A percentile compares a stretch with the other conserved stretches of the same genome.
These are phyloP conservation scores for Caenorhabditis macrosperma DNA, from an alignment of 2,888 invertebrate species.

Conservation along the genomic window DNA sequence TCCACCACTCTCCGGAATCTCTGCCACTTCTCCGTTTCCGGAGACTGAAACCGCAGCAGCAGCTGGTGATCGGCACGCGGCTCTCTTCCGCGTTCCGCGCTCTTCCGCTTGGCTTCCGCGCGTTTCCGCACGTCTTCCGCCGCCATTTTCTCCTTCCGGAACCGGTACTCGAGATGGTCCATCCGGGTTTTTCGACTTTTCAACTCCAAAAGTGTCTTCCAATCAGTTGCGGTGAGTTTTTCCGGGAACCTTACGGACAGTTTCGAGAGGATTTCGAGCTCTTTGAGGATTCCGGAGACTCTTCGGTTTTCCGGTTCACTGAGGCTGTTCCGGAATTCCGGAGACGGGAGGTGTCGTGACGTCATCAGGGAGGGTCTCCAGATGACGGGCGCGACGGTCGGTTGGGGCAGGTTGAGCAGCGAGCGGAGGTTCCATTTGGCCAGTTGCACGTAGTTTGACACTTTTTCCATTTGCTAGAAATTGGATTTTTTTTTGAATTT, in stretches of 20 bases:
- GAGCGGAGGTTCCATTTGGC: conserved; percentile 2
- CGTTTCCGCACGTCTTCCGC: conserved; percentile 5
- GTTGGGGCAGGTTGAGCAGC: conserved; percentile 14
- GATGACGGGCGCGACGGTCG: conserved; percentile 32
- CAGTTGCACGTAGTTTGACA: conserved; percentile 5
- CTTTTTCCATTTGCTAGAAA: conserved; percentile 5
- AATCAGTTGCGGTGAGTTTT: conserved; percentile 29
- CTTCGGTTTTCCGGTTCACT: background rate
- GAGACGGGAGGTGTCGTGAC: conserved; percentile 17
- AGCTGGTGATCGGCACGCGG: no score
- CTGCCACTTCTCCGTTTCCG: background rate
- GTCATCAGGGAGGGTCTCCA: conserved; percentile 17
- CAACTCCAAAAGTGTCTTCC: conserved; percentile 32
- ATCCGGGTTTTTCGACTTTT: conserved; percentile 62
- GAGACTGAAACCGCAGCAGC: background rate
- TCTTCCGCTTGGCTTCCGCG: background rate
- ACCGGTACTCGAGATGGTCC: conserved; percentile 67
- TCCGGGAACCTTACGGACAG: conserved; percentile 27
- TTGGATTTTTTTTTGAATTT: background rate
- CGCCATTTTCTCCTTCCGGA: conserved; percentile 41
- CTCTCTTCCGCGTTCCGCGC: no score
- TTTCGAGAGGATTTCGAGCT: conserved; percentile 28
- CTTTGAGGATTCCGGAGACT: conserved; percentile 12
- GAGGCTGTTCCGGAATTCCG: background rate
- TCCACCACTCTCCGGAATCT: conserved; percentile 1